phyloP scores from a whole-genome alignment of 2,113 vertebrate species.

The Eurypyga helias region DNA sequence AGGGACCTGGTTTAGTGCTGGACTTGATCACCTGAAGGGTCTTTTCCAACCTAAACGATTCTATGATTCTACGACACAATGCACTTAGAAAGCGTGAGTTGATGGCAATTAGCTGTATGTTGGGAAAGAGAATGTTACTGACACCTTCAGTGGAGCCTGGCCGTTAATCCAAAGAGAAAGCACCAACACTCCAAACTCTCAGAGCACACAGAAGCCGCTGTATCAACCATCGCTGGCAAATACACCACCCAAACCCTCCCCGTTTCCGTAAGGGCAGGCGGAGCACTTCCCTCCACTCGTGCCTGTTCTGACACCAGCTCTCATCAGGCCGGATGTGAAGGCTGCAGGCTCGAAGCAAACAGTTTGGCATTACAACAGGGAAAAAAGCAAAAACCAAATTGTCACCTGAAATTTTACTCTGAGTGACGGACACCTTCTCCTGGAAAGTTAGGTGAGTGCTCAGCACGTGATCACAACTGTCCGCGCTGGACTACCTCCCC shows the following conservation, averaged over 20 bases:
- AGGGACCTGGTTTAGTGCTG: not conserved
- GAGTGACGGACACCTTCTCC: not conserved
- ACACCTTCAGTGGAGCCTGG: not conserved
- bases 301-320: not conserved
- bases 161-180: not conserved
- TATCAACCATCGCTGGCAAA: not conserved
- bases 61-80: not conserved
- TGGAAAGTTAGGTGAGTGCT: not conserved
- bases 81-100: not conserved
- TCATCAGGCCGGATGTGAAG: not conserved
- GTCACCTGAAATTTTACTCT: not conserved
- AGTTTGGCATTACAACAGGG: not conserved
- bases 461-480: not conserved
- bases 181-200: not conserved
- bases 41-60: not conserved
- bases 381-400: not conserved
- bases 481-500: not conserved
- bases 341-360: not conserved
- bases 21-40: not conserved
- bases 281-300: not conserved
- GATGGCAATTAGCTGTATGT: not conserved
- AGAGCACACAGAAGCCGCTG: not conserved
- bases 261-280: not conserved
- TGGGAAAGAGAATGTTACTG: not conserved
- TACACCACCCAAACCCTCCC: not conserved